These are phyloP conservation scores for Prunella himalayana DNA, from an alignment of 2,113 vertebrate genomes.

Conservation along the genomic window DNA sequence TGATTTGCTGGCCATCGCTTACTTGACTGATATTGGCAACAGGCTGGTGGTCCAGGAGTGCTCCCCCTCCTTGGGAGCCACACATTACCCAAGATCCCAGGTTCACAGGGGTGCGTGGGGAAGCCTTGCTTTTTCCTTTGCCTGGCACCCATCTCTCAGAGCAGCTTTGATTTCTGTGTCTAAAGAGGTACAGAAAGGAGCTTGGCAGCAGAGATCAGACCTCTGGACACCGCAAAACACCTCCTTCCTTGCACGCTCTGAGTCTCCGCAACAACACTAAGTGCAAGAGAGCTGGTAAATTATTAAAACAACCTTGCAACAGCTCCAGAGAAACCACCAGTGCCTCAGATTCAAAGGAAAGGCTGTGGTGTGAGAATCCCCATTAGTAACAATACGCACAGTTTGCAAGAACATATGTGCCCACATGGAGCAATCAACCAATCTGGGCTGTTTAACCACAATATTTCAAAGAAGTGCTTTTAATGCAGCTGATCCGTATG, in stretches of 20 bases:
- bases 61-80: not conserved
- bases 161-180: conserved; percentile 53
- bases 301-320: conserved; percentile 61
- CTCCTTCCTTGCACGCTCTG: not conserved
- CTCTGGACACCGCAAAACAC: not conserved
- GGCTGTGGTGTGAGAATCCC: conserved; percentile 55
- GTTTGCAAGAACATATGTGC: conserved; percentile 62
- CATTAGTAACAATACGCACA: conserved; percentile 58
- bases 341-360: conserved; percentile 35
- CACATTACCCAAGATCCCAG: not conserved
- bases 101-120: not conserved
- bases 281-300: conserved; percentile 50
- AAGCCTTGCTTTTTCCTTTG: not conserved
- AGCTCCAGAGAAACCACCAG: conserved; percentile 41
- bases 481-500: conserved; percentile 48
- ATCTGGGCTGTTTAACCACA: conserved; percentile 62
- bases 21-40: not conserved
- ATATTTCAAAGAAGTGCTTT: conserved; percentile 44
- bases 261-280: conserved; percentile 1
- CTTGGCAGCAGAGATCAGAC: not conserved
- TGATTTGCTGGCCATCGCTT: conserved; percentile 7
- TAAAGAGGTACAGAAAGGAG: conserved; percentile 9
- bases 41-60: conserved; percentile 12
- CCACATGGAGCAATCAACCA: conserved; percentile 46
- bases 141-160: not conserved